A percentile compares a stretch with the other conserved stretches of the same genome.
These are phyloP conservation scores for Megaptera novaeangliae DNA, from an alignment of 2,113 vertebrate species.

Conservation along the genomic window DNA sequence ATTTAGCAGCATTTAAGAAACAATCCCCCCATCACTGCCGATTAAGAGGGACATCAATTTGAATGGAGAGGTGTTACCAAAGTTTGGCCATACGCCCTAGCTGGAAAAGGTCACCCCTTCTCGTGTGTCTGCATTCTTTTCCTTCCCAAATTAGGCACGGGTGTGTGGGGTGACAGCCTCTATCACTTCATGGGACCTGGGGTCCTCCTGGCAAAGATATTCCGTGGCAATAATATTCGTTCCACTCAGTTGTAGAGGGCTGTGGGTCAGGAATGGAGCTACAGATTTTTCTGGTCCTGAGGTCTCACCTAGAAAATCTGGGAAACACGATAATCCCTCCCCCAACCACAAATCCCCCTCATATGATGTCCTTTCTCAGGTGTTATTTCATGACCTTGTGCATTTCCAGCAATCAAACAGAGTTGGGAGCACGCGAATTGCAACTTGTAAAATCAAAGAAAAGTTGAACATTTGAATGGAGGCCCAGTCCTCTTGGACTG, in stretches of 20 bases:
- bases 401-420: not conserved
- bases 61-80: not conserved
- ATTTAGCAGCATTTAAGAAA: not conserved
- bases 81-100: not conserved
- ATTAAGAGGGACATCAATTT: slow-evolving; percentile 3
- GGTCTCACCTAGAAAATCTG: not conserved
- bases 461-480: not conserved
- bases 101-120: not conserved
- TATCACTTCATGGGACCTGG: fast-evolving
- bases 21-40: not conserved
- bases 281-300: not conserved
- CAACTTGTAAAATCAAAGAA: not conserved
- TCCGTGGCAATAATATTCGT: not conserved
- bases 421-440: fast-evolving
- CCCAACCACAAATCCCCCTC: not conserved
- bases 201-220: not conserved
- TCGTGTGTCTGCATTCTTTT: not conserved
- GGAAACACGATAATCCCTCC: not conserved
- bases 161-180: not conserved
- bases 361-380: fast-evolving
- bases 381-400: not conserved
- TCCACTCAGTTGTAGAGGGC: fast-evolving
- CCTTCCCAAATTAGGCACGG: fast-evolving
- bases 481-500: not conserved
- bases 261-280: fast-evolving